Evolutionary conservation across 2,797 vertebrate genomes (phyloP).

Genomic region (Bradypodion pumilum): DNA sequence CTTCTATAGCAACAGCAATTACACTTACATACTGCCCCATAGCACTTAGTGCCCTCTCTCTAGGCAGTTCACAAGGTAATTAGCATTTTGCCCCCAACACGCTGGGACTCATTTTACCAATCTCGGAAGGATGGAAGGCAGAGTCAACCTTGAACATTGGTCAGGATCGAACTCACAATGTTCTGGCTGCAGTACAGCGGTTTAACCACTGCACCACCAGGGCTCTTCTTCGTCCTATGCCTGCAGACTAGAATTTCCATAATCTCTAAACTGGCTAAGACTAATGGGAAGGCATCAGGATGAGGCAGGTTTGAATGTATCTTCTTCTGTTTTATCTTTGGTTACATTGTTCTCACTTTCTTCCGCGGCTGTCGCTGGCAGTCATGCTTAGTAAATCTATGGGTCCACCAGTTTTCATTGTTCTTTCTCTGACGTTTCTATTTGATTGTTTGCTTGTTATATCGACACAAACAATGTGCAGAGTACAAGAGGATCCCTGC

Average conservation of each 20-base stretch:
- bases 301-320: not conserved
- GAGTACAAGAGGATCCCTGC: not conserved
- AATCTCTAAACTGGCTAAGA: not conserved
- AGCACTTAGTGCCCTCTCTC: too few species aligned
- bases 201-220: too few species aligned
- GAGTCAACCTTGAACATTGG: too few species aligned
- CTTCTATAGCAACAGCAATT: too few species aligned
- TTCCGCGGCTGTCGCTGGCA: not conserved
- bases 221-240: not conserved
- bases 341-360: not conserved
- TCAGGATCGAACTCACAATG: too few species aligned
- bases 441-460: not conserved
- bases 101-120: too few species aligned
- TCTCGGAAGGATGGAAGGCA: too few species aligned
- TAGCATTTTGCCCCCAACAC: too few species aligned
- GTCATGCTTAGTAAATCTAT: not conserved
- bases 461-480: too few species aligned
- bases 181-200: too few species aligned
- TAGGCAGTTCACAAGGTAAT: too few species aligned
- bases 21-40: too few species aligned
- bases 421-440: not conserved
- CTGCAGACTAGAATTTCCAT: not conserved
- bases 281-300: not conserved
- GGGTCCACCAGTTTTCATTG: not conserved
- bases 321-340: not conserved